Base-by-base conservation (phyloP, 2,888 invertebrate genomes). In the Rhagophthalmus giganteus region DNA sequence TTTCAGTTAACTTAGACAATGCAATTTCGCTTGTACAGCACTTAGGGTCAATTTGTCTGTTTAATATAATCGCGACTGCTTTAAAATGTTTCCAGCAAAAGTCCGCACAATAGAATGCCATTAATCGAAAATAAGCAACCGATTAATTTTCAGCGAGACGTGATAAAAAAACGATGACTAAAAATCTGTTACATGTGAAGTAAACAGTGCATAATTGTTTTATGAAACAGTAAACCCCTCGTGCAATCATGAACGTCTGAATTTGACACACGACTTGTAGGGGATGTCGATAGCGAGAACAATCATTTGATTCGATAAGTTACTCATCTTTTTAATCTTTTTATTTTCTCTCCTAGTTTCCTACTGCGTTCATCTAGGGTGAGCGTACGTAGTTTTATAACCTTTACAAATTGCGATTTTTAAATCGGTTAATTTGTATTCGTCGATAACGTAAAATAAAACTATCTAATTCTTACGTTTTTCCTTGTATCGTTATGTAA, bases 161-260 rank as follows among this genome's bases (percentile, higher is more conserved):
- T 31, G 30, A 35, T 28, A 47, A 34, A 46, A 27, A 12, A 27
- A 41, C 47, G 52, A 39, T 42, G 47, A 47, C 41, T 47, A 53
- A 53, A 46, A 53, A 47, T 54, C 49, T 45, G 45, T 54, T 42
- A 50, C 55, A 59, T 48, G 41, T 49, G 60, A 58, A 59, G 62
- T 54, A 63, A 63, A 62, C 62, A 63, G 40, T 42, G 40, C 57
- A 54, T 60, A 62, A 63, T 63, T 63, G 63, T 62, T 60, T 64
- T 58, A 50, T 55, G 53, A 60, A 59, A 59, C 51, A 55, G 52
- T 58, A 58, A 57, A 55, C 58, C 58, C 58, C 60, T 59, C 55
- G 58, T 54, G 39, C 58, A 61, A 64, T 64, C 61, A 61, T 55
- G 47, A 53, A 57, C 53, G 58, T 58, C 62, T 64, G 64, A 49